Percentiles rank a stretch among this genome's conserved stretches.
phyloP scores from a whole-genome alignment of 1,140 invertebrate species.

The Atta cephalotes region DNA sequence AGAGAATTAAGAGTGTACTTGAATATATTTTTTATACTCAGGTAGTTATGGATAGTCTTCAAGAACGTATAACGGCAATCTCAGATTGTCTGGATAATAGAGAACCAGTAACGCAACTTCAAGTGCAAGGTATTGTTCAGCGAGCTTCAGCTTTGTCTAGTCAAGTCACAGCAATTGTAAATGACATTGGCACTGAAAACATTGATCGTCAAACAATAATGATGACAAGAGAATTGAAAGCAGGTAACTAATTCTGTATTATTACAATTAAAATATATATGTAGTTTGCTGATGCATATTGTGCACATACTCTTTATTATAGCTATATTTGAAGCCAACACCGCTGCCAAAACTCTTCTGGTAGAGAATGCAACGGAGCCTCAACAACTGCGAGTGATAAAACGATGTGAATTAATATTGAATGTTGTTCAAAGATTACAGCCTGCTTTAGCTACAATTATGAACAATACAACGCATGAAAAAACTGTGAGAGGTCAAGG shows the following conservation, averaged over 20 bases:
- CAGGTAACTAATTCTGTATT: conserved; percentile 74
- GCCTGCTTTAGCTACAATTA: conserved; percentile 79
- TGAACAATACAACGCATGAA: conserved; percentile 79
- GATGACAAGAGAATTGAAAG: conserved; percentile 83
- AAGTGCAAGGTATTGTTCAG: conserved; percentile 81
- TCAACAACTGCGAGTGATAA: conserved; percentile 83
- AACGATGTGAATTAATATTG: conserved; percentile 83
- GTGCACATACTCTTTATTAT: conserved; percentile 19
- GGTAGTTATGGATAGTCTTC: conserved; percentile 83
- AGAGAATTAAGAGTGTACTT: not conserved
- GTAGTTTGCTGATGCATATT: not conserved
- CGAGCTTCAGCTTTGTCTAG: conserved; percentile 80
- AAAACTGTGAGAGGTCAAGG: conserved; percentile 73
- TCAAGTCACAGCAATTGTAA: conserved; percentile 80
- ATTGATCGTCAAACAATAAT: conserved; percentile 82
- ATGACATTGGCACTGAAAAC: conserved; percentile 83
- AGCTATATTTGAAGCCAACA: conserved; percentile 84
- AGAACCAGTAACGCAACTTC: conserved; percentile 77
- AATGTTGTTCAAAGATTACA: conserved; percentile 83
- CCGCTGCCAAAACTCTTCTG: conserved; percentile 80
- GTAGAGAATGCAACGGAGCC: conserved; percentile 80
- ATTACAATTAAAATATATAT: not conserved
- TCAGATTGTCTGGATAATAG: conserved; percentile 81
- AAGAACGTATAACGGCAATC: conserved; percentile 78
- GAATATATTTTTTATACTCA: conserved; percentile 52